Base-by-base conservation (phyloP, 2,797 vertebrate genomes). In the Dicrostonyx torquatus region DNA sequence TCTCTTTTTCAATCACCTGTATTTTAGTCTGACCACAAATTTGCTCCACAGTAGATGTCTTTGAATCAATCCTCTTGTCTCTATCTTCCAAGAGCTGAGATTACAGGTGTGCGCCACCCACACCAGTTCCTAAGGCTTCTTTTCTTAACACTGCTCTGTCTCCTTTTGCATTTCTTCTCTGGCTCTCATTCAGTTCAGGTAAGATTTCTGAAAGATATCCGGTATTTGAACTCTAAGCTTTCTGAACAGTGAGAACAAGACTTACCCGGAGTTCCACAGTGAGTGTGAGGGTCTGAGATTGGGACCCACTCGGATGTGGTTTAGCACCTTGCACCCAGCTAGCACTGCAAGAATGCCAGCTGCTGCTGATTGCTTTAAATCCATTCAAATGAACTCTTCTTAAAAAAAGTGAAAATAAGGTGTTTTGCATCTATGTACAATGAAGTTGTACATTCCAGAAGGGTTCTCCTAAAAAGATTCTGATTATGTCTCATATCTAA, bases 371-470 rank as follows among this genome's bases (percentile, higher is more conserved):
- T 90, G 64, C 37, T 82, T 75, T 92, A 79, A 22, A 62, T 29
- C 60, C 70, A 37, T 84, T 90, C 15, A 82, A 45, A 26, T 60
- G 37, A 88, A 88, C 15, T 84, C 18, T 62, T 53, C 86, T 89
- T 93, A 83, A 31, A 85, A 43, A 84, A 85, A 79, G n/a, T 83
- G 84, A 91, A 76, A 83, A 80, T 79, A 72, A 84, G 58, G 73
- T 84, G 11, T 68, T 97, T 95, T 92, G 18, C 4, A 34, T 31
- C 15, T 90, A 17, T 40, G 3, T 84, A 31, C 72, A 66, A 48
- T 50, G 48, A 50, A 85, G 58, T 90, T 68, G 11, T 85, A 37
- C 34, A 75, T 92, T 93, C 77, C 55, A 92, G 85, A 78, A 78
- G 34, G 43, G 53, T 91, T 50, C 17, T 91, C 37, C 34, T 95